Conservation (phyloP, 2,888 invertebrate genomes). For the Capitulum mitella region DNA sequence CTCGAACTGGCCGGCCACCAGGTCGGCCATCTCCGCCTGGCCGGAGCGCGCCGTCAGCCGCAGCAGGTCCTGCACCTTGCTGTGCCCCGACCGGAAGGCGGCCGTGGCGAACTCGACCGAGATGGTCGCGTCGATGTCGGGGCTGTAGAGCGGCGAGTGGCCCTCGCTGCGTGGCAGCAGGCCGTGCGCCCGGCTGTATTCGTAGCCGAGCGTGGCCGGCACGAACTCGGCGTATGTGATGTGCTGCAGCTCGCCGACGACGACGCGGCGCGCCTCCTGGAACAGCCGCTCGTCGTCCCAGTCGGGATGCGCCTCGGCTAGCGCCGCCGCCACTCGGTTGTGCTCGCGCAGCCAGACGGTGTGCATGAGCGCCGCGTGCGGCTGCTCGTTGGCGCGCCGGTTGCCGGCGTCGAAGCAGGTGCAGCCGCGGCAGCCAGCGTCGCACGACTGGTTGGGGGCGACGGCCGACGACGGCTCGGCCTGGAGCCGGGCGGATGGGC, state of each 20-base stretch:
- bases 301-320: conserved; percentile 45
- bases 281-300: conserved; percentile 50
- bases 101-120: conserved; percentile 32
- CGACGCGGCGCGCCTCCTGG: conserved; percentile 49
- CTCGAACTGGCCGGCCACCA: not conserved
- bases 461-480: not conserved
- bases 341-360: conserved; percentile 54
- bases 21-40: not conserved
- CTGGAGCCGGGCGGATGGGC: not conserved
- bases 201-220: conserved; percentile 49
- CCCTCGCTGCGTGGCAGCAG: conserved; percentile 3
- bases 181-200: conserved; percentile 28
- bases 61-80: conserved; percentile 30
- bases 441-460: not conserved
- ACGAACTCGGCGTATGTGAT: conserved; percentile 52
- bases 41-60: not conserved
- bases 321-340: conserved; percentile 46
- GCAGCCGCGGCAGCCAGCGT: not conserved
- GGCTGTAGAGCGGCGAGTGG: conserved; percentile 28
- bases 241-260: conserved; percentile 50
- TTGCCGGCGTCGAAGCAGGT: conserved; percentile 42
- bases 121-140: conserved; percentile 17
- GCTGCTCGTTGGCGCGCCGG: conserved; percentile 50
- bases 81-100: conserved; percentile 34
- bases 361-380: conserved; percentile 64